Evolutionary conservation across 2,888 invertebrate genomes (phyloP).

Genomic region (Sylvicola cinctus): DNA sequence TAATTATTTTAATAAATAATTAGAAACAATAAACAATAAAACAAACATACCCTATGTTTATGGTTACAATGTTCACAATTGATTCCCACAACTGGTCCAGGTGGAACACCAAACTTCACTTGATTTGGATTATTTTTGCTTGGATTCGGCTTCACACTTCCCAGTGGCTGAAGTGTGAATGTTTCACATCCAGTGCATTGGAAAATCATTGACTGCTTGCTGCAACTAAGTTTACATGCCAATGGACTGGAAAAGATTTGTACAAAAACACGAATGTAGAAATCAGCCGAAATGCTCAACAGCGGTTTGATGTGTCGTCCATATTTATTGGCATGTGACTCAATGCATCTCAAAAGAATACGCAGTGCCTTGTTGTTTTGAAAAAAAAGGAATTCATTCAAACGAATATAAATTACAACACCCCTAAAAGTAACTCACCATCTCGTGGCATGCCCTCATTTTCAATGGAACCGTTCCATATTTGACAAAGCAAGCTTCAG

Average conservation of each 20-base stretch:
- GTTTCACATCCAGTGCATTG: constrained; percentile 82
- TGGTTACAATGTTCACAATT: constrained; percentile 58
- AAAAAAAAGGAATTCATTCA: too few species aligned
- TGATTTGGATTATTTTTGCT: constrained; percentile 33
- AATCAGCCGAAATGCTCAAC: constrained; percentile 82
- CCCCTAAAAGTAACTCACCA: constrained; percentile 37
- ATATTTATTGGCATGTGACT: constrained; percentile 81
- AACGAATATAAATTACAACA: neutral
- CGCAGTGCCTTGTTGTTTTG: constrained; percentile 57
- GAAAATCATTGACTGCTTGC: constrained; percentile 72
- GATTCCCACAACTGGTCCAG: constrained; percentile 42
- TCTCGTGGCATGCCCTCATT: constrained; percentile 83
- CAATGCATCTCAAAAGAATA: constrained; percentile 76
- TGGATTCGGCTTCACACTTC: constrained; percentile 35
- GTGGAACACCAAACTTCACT: constrained; percentile 43
- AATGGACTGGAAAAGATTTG: constrained; percentile 57
- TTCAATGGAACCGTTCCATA: constrained; percentile 82
- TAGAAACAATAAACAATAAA: constrained; percentile 3
- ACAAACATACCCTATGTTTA: constrained; percentile 41
- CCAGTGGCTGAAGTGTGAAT: constrained; percentile 55
- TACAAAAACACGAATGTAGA: constrained; percentile 89
- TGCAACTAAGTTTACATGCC: constrained; percentile 70
- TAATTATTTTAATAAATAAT: constrained; percentile 1
- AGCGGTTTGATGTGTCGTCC: constrained; percentile 82
- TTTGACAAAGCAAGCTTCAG: constrained; percentile 85